Evolutionary conservation across 2,888 invertebrate genomes (phyloP), one percentile per base, ranked within the genome.

Genomic region (Apamea sordens): DNA sequence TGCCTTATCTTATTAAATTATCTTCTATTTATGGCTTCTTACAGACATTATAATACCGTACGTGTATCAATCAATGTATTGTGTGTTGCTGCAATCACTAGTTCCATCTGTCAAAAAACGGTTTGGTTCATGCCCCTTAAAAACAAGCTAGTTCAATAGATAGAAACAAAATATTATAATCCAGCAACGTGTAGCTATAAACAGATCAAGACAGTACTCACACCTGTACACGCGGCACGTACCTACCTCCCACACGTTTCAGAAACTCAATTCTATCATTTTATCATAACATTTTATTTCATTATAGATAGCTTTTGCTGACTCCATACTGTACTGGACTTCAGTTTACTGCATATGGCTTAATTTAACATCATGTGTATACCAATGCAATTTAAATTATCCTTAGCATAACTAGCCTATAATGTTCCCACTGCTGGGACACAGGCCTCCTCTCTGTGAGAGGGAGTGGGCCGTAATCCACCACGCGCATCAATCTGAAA

Each of bases 251-350:
- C 67, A 79, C 79, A 79, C 76, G 83, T 85, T 24, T 67, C 32
- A 24, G 65, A 82, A 80, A 88, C 71, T 82, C 77, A 84, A 87
- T 87, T 88, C 47, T 74, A 76, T 79, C 68, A 64, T 73, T 73
- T 77, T 56, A 67, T 84, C 79, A 74, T 86, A 78, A 50, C 73
- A 70, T 72, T 73, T 61, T 63, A 73, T 53, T 77, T 61, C 73
- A 10, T 44, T 53, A 41, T 24, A 11, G 36, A 21, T 64, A 64
- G 10, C 63, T 63, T 36, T 64, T 36, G 5, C 21, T 64, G 64
- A 21, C 36, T 64, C 8, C 3, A 36, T 36, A 21, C 18, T 32
- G 3, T 10, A 59, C 21, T 32, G 32, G 63, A 18, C 21, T 63
- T 32, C 63, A 63, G 8, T 32, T 63, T 32, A 32, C 21, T 21